These are phyloP conservation scores for Xestia sexstrigata DNA, from an alignment of 2,888 invertebrate genomes.

Conservation along the genomic window DNA sequence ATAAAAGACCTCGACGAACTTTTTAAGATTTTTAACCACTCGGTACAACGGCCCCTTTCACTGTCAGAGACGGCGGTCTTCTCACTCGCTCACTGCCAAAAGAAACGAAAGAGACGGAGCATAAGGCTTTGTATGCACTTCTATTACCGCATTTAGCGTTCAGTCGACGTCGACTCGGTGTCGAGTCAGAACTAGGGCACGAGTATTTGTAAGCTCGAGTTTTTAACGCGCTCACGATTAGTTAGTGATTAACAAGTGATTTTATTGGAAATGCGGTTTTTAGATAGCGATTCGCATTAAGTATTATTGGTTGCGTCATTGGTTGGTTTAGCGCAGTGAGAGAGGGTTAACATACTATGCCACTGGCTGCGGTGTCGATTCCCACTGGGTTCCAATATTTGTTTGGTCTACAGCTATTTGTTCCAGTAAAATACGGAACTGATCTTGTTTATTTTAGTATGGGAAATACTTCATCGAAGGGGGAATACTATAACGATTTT, in stretches of 20 bases:
- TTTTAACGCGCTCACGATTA: slow-evolving; percentile 45
- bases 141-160: slow-evolving; percentile 67
- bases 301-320: background rate
- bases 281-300: slow-evolving; percentile 12
- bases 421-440: slow-evolving; percentile 17
- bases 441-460: slow-evolving; percentile 23
- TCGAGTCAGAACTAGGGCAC: slow-evolving; percentile 60
- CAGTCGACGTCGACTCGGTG: slow-evolving; percentile 52
- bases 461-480: too few species aligned
- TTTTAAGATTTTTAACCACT: slow-evolving; percentile 60
- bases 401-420: slow-evolving; percentile 24
- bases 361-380: slow-evolving; percentile 1
- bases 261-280: slow-evolving; percentile 38
- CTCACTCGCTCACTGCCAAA: slow-evolving; percentile 44
- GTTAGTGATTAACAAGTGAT: slow-evolving; percentile 43
- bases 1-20: slow-evolving; percentile 13
- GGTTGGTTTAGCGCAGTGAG: slow-evolving; percentile 6
- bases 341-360: background rate
- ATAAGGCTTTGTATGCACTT: slow-evolving; percentile 62
- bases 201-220: slow-evolving; percentile 49
- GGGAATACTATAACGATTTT: too few species aligned
- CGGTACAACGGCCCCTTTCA: slow-evolving; percentile 77
- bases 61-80: slow-evolving; percentile 69
- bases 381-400: slow-evolving; percentile 17
- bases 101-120: slow-evolving; percentile 54